These are phyloP conservation scores for Strigops habroptila DNA, from an alignment of 2,113 vertebrate genomes.

Conservation along the genomic window DNA sequence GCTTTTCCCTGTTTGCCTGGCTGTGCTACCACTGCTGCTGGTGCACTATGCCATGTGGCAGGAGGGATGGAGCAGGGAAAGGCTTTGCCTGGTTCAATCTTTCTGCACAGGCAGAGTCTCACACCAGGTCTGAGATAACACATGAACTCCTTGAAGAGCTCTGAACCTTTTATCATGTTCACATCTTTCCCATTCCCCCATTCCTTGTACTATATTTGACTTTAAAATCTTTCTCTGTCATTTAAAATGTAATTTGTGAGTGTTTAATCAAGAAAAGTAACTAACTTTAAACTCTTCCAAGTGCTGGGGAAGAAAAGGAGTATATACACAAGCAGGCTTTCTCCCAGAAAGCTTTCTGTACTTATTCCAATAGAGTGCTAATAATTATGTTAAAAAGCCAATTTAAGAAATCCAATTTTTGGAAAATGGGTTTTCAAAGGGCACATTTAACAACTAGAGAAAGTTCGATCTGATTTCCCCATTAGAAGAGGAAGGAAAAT, in stretches of 20 bases:
- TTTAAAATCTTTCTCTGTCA: background rate
- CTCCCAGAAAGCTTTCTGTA: background rate
- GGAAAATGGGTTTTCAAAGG: constrained; percentile 69
- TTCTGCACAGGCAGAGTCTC: background rate
- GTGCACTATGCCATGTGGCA: background rate
- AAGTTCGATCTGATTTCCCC: constrained; percentile 55
- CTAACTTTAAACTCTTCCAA: background rate
- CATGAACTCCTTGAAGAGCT: background rate
- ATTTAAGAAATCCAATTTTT: constrained; percentile 65
- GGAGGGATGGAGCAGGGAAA: accelerated
- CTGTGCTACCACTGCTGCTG: accelerated
- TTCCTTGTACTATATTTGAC: background rate
- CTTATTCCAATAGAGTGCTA: constrained; percentile 47
- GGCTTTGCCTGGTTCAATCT: background rate
- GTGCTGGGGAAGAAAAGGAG: background rate
- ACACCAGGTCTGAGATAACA: accelerated
- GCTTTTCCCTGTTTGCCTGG: background rate
- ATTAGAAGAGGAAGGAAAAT: constrained; percentile 57
- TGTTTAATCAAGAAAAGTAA: background rate
- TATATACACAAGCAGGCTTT: background rate
- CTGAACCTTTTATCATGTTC: background rate
- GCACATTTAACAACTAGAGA: constrained; percentile 55
- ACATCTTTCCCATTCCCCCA: background rate
- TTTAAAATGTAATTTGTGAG: background rate
- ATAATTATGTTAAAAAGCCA: constrained; percentile 68